Evolutionary conservation across 2,888 invertebrate genomes (phyloP).

Genomic region (Ectropis crepuscularia): DNA sequence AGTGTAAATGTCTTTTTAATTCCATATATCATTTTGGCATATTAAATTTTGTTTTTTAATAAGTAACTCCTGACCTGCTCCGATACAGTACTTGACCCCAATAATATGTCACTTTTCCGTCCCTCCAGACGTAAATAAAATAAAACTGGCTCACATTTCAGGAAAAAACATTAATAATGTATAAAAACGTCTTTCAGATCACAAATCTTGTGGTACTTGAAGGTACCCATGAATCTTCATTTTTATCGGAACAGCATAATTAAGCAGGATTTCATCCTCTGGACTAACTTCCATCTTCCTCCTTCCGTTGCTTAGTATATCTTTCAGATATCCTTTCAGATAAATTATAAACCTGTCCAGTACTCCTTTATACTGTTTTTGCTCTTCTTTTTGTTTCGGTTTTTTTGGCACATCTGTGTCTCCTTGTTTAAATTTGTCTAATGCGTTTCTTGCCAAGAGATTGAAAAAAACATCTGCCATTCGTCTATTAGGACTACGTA

Average conservation of each 20-base stretch:
- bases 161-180: not conserved
- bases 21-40: no score
- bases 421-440: no score
- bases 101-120: not conserved
- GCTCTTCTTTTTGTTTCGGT: not conserved
- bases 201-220: slow-evolving; percentile 2
- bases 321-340: not conserved
- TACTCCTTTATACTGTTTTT: not conserved
- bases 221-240: slow-evolving; percentile 9
- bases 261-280: slow-evolving; percentile 3
- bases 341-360: not conserved
- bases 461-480: no score
- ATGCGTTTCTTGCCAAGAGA: no score
- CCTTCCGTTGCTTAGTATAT: not conserved
- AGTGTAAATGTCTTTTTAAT: no score
- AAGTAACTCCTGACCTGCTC: no score
- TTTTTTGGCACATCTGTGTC: no score
- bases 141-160: not conserved
- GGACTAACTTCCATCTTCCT: not conserved
- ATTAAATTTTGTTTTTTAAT: no score
- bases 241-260: slow-evolving; percentile 8
- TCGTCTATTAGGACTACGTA: no score
- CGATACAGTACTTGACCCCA: no score
- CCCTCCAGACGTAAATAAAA: not conserved
- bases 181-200: not conserved